Base-by-base conservation (phyloP, 2,888 invertebrate genomes). In the Mythimna ferrago region DNA sequence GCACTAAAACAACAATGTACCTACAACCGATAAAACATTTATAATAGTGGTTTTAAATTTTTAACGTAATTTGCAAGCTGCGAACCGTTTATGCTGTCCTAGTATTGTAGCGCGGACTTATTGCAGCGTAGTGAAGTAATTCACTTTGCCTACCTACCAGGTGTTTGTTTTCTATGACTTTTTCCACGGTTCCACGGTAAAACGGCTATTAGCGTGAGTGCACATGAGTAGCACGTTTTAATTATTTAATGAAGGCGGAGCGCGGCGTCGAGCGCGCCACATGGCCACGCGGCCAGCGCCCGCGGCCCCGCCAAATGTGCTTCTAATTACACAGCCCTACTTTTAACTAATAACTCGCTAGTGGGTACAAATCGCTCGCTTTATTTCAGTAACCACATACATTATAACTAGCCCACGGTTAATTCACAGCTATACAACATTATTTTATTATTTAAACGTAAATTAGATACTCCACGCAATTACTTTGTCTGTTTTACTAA, bases 321-420 rank as follows among this genome's bases (percentile, higher is more conserved):
- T 91, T 89, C 93, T 94, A 95, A 95, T 94, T 94, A 93, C 92
- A 88, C 82, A 89, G 88, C 84, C 91, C 93, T 89, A 92, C 91
- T 91, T 92, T 89, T 87, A 91, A 92, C 92, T 94, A 93, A 93
- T 93, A 93, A 89, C 91, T 88, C 83, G 86, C 87, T 88, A 84
- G 90, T 89, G 80, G 88, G 82, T 91, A 92, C 91, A 92, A 93
- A 93, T 93, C 90, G 91, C 85, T 87, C 80, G 86, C 82, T 90
- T 90, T 92, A 90, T 92, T 92, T 90, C 87, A 89, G 88, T 89
- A 88, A 83, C 87, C 80, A 86, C 84, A 81, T 84, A 78, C 76
- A 82, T 78, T 78, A 75, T 66, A 35, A 48, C 69, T 70, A 65
- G 60, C 54, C 53, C 57, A 58, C 70, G 65, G 70, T 68, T 73